These are phyloP conservation scores for Acrossocheilus fasciatus DNA, from an alignment of 2,797 vertebrate genomes.

Conservation along the genomic window DNA sequence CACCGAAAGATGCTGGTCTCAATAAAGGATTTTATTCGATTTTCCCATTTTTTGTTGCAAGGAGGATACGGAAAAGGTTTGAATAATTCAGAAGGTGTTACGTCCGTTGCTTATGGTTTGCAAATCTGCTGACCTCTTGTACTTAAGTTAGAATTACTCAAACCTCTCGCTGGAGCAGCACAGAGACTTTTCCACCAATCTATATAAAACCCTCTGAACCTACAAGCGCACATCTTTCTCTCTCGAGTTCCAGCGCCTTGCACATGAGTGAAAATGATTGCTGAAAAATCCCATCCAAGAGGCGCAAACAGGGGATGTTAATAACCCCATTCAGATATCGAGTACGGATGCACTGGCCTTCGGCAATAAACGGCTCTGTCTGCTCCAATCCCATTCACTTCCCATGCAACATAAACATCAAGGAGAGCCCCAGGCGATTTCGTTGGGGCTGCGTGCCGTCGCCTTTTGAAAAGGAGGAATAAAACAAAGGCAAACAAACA, in stretches of 20 bases:
- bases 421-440: slow-evolving; percentile 51
- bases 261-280: slow-evolving; percentile 46
- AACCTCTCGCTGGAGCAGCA: slow-evolving; percentile 17
- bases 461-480: slow-evolving; percentile 46
- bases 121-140: slow-evolving; percentile 41
- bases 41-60: neutral
- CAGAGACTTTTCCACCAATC: slow-evolving; percentile 29
- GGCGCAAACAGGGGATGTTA: slow-evolving; percentile 49
- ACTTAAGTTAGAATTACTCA: slow-evolving; percentile 38
- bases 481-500: slow-evolving; percentile 58
- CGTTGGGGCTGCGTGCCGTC: slow-evolving; percentile 26
- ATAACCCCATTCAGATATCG: slow-evolving; percentile 50
- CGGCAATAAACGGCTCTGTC: slow-evolving; percentile 48
- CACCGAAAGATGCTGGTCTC: slow-evolving; percentile 6
- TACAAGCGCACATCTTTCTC: slow-evolving; percentile 4
- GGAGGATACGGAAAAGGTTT: neutral
- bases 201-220: slow-evolving; percentile 19
- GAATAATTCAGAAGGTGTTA: slow-evolving; percentile 42
- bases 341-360: slow-evolving; percentile 46
- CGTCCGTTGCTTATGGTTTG: slow-evolving; percentile 24
- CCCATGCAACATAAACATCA: slow-evolving; percentile 45
- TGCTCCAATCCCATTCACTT: slow-evolving; percentile 54
- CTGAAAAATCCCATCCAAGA: slow-evolving; percentile 59
- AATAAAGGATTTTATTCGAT: neutral
- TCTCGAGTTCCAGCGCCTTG: slow-evolving; percentile 16